phyloP scores from a whole-genome alignment of 1,140 invertebrate genomes.

The Thaumetopoea pityocampa region DNA sequence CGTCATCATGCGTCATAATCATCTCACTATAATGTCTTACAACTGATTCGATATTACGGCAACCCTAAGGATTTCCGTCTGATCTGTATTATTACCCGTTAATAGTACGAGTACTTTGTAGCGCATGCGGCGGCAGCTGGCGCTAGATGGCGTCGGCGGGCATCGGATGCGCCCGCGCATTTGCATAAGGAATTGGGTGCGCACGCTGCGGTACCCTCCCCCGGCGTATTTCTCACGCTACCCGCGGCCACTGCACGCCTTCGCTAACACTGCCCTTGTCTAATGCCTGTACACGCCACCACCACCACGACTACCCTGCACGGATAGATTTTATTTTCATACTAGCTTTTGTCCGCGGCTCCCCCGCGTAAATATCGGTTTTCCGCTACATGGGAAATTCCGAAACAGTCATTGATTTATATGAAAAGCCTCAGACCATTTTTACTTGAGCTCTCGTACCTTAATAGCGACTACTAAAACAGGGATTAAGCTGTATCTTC shows the following conservation, averaged over 20 bases:
- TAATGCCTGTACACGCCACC: conserved; percentile 32
- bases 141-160: conserved; percentile 11
- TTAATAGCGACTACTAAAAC: too few species aligned
- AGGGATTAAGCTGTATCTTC: too few species aligned
- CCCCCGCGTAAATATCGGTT: too few species aligned
- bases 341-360: too few species aligned
- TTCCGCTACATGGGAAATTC: too few species aligned
- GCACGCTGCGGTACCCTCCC: conserved; percentile 53
- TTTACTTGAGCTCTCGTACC: too few species aligned
- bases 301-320: conserved; percentile 25
- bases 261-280: conserved; percentile 28
- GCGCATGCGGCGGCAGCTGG: conserved; percentile 29
- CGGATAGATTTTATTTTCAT: conserved; percentile 12
- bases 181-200: conserved; percentile 69
- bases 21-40: too few species aligned
- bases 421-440: too few species aligned
- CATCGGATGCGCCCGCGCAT: conserved; percentile 42
- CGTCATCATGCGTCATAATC: too few species aligned
- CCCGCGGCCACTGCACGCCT: conserved; percentile 31
- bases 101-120: conserved; percentile 52
- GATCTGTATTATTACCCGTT: conserved; percentile 44
- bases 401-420: too few species aligned
- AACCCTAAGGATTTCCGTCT: conserved; percentile 21
- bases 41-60: too few species aligned
- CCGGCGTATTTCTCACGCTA: conserved; percentile 63